Base-by-base conservation (phyloP, 2,113 vertebrate genomes). In the Mustela lutreola region DNA sequence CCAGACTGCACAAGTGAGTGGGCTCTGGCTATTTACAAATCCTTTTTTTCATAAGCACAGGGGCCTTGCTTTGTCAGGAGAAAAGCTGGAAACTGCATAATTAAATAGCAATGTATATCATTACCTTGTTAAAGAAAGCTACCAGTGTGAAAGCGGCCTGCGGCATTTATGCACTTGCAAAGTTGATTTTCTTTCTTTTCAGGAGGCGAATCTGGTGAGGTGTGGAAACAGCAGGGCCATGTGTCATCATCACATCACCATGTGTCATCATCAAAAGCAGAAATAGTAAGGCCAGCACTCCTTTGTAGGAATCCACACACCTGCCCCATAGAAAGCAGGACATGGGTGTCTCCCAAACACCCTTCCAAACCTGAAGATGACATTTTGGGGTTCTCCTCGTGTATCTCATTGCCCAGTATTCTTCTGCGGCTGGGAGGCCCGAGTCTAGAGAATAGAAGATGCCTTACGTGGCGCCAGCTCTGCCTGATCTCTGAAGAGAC, bases 31-130 rank as follows among this genome's bases (percentile, higher is more conserved):
- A 36, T 70, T 42, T 89, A 97, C 15, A 97, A 75, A 50, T 2
- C 78, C 87, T 56, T 93, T 98, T 94, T 95, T 97, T 89, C 94
- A 42, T 89, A 67, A 73, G 48, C 70, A 75, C 5, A n/a, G 15
- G 53, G 53, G 18, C 62, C 95, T 76, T 83, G 76, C 82, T 96
- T 97, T 86, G 96, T 70, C 81, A 81, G n/a, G 73, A 95, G 91
- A 56, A 93, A 83, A 98, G 86, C 42, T 93, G 21, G 78, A 95
- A 71, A 67, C 65, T 96, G 97, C 92, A 86, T 89, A 94, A 97
- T 97, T 95, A 95, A 75, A 75, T 3, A 92, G 63, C 19, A 21
- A 1, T 21, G 67, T 65, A 15, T 71, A 94, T 31, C 92, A 63
- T 75, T 92, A 56, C 36, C 65, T 67, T 97, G 28, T 11, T 84